Evolutionary conservation across 2,113 vertebrate genomes (phyloP).

Genomic region (Ctenomys sociabilis): DNA sequence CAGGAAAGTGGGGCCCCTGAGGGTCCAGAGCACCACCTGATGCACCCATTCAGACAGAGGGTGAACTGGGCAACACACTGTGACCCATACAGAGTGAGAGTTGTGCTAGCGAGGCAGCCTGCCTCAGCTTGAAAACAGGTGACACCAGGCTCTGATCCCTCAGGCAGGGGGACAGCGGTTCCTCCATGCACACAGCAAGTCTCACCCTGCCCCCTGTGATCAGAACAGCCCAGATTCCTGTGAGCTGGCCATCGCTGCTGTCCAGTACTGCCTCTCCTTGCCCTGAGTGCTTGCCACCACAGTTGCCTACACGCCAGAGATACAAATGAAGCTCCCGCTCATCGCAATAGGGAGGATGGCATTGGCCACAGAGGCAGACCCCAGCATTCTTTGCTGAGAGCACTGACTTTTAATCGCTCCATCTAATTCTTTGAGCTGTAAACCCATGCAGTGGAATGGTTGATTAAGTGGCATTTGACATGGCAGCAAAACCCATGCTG

Average conservation of each 20-base stretch:
- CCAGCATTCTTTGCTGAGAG: background rate
- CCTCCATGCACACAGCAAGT: fast-evolving
- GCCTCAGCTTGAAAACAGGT: background rate
- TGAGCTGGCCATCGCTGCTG: fast-evolving
- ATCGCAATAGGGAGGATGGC: no score
- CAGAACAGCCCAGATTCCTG: fast-evolving
- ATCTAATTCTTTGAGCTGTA: background rate
- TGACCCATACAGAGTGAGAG: background rate
- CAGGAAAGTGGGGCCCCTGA: fast-evolving
- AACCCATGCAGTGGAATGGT: background rate
- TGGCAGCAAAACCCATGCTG: background rate
- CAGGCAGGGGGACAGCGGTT: fast-evolving
- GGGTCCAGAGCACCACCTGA: fast-evolving
- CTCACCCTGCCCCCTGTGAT: fast-evolving
- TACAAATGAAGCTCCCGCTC: no score
- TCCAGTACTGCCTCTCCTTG: fast-evolving
- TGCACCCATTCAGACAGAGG: fast-evolving
- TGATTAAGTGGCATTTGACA: background rate
- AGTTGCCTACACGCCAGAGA: background rate
- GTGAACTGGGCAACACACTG: fast-evolving
- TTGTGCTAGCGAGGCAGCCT: fast-evolving
- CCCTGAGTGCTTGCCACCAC: fast-evolving
- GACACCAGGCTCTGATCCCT: background rate
- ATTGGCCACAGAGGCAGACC: fast-evolving
- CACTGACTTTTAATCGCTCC: background rate